A percentile compares a stretch with the other conserved stretches of the same genome.
Evolutionary conservation across 2,113 vertebrate species (phyloP).

Genomic region (Pagrus major): DNA sequence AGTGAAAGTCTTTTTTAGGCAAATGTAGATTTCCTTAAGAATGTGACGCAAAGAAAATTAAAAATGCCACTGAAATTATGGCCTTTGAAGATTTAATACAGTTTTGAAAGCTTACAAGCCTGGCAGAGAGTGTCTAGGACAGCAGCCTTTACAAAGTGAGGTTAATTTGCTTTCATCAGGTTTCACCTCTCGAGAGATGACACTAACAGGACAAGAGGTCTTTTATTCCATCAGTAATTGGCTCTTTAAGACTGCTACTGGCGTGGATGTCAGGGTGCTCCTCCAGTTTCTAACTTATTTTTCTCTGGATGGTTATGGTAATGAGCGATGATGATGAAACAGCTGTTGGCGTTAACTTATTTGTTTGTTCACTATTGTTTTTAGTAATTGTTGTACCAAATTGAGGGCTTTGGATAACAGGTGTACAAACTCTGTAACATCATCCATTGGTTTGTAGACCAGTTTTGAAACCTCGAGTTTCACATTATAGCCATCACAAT

Average conservation of each 20-base stretch:
- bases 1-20: background rate
- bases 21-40: background rate
- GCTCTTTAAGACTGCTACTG: background rate
- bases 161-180: conserved; percentile 1
- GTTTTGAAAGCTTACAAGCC: background rate
- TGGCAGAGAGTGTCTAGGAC: background rate
- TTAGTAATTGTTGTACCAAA: background rate
- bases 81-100: background rate
- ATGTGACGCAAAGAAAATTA: background rate
- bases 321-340: background rate
- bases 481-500: no score
- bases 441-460: no score
- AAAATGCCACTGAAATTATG: background rate
- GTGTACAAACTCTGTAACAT: no score
- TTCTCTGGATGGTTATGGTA: background rate
- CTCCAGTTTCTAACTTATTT: background rate
- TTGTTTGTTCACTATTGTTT: background rate
- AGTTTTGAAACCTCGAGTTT: no score
- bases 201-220: conserved; percentile 3
- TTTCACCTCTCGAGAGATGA: background rate
- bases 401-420: no score
- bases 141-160: conserved; percentile 1
- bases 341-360: background rate
- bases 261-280: background rate
- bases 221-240: conserved; percentile 25